Evolutionary conservation across 2,888 invertebrate genomes (phyloP).

Genomic region (Criorhina ranunculi): DNA sequence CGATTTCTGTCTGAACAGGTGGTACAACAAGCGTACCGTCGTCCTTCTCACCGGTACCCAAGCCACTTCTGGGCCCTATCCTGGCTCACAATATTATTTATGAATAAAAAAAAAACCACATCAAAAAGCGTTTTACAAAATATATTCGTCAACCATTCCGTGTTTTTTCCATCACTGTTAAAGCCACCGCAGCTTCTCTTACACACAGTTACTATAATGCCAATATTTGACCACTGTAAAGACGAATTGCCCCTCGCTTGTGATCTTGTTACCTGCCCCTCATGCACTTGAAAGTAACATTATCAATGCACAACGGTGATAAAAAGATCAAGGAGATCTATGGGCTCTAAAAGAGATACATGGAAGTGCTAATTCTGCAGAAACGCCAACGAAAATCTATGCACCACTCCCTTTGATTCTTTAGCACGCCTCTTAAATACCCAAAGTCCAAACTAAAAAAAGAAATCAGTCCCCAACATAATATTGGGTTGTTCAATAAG

Average conservation of each 20-base stretch:
- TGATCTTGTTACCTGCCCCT: not conserved
- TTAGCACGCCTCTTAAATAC: not conserved
- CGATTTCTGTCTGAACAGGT: too few species aligned
- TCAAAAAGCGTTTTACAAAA: too few species aligned
- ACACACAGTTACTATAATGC: constrained; percentile 1
- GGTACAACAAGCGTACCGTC: too few species aligned
- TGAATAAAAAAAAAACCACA: too few species aligned
- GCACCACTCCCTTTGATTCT: not conserved
- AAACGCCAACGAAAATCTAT: constrained; percentile 6
- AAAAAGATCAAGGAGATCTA: constrained; percentile 5
- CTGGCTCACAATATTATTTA: too few species aligned
- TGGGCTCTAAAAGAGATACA: constrained; percentile 10
- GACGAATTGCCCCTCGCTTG: not conserved
- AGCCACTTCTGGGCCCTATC: too few species aligned
- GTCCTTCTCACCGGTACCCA: too few species aligned
- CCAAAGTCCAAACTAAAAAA: constrained; percentile 13
- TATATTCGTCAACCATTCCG: too few species aligned
- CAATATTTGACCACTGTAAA: not conserved
- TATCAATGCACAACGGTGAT: constrained; percentile 6
- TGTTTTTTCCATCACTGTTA: too few species aligned
- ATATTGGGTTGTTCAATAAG: too few species aligned
- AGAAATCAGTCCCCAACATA: constrained; percentile 2
- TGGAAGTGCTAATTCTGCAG: constrained; percentile 21
- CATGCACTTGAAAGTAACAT: not conserved
- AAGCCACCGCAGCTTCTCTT: not conserved